phyloP scores from a whole-genome alignment of 2,113 vertebrate genomes.

The Prietella phreatophila region DNA sequence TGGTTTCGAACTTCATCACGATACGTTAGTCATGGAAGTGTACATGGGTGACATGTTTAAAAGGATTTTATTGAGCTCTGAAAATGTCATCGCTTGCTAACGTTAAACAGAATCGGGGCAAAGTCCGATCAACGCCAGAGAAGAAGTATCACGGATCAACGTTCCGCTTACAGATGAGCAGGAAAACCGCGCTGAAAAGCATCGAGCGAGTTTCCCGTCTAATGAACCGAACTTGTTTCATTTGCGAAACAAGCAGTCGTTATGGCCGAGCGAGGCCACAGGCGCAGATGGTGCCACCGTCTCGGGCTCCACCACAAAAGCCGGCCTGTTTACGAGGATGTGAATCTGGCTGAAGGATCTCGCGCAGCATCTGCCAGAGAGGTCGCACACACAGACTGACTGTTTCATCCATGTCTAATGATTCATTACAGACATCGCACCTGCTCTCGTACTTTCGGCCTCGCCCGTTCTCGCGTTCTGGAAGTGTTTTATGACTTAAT shows the following conservation, averaged over 20 bases:
- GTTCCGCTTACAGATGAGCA: conserved; percentile 17
- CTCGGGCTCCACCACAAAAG: conserved; percentile 34
- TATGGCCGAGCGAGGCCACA: conserved; percentile 8
- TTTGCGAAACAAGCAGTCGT: conserved; percentile 36
- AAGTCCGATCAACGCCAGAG: not conserved
- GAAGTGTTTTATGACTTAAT: conserved; percentile 22
- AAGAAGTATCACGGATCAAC: not conserved
- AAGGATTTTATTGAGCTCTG: too few relatives aligned
- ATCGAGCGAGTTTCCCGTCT: not conserved
- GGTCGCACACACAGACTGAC: conserved; percentile 31
- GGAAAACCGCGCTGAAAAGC: conserved; percentile 21
- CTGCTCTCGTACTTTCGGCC: conserved; percentile 47
- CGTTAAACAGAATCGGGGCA: not conserved
- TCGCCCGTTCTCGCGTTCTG: not conserved
- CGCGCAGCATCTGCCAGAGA: not conserved
- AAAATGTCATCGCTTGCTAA: not conserved
- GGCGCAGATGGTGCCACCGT: conserved; percentile 25
- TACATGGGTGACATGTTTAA: too few relatives aligned
- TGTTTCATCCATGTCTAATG: conserved; percentile 42
- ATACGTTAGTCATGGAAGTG: too few relatives aligned
- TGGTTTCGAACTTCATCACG: too few relatives aligned
- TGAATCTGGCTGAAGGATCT: conserved; percentile 34
- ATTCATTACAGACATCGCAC: conserved; percentile 55
- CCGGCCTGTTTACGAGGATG: conserved; percentile 34
- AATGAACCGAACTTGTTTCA: conserved; percentile 31